Conservation (phyloP, 2,113 vertebrate genomes). For the Cheilinus undulatus region DNA sequence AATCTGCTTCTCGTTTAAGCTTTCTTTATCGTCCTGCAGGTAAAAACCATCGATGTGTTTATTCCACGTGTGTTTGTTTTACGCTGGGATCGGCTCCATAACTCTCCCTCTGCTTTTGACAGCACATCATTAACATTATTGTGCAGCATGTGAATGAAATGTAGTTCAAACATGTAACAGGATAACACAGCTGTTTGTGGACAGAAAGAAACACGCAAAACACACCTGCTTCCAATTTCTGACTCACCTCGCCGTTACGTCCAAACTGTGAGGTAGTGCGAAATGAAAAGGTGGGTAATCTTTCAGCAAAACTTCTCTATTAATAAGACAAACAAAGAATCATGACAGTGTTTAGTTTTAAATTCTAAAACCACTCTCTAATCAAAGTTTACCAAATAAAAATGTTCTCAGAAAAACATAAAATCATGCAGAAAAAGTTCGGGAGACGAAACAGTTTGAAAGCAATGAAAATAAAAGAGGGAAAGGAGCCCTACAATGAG, state of each 20-base stretch:
- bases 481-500: background rate
- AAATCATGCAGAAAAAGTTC: no score
- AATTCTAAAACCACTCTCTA: no score
- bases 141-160: conserved; percentile 63
- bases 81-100: conserved; percentile 12
- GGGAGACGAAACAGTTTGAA: background rate
- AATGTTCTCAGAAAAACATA: no score
- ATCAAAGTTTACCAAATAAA: no score
- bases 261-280: conserved; percentile 52
- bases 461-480: background rate
- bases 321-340: conserved; percentile 23
- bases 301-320: conserved; percentile 23
- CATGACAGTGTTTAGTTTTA: no score
- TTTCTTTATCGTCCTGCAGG: conserved; percentile 35
- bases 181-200: conserved; percentile 46
- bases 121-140: conserved; percentile 64
- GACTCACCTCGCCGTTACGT: conserved; percentile 36
- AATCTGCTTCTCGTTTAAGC: conserved; percentile 60
- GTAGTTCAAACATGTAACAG: conserved; percentile 49
- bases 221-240: conserved; percentile 72
- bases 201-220: conserved; percentile 48
- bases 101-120: conserved; percentile 28
- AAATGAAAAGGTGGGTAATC: conserved; percentile 49
- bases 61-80: conserved; percentile 15
- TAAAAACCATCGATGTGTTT: conserved; percentile 30